Percentiles rank a stretch among this genome's conserved stretches.
Evolutionary conservation across 1,140 invertebrate genomes (phyloP).

Genomic region (Melitaea cinxia): DNA sequence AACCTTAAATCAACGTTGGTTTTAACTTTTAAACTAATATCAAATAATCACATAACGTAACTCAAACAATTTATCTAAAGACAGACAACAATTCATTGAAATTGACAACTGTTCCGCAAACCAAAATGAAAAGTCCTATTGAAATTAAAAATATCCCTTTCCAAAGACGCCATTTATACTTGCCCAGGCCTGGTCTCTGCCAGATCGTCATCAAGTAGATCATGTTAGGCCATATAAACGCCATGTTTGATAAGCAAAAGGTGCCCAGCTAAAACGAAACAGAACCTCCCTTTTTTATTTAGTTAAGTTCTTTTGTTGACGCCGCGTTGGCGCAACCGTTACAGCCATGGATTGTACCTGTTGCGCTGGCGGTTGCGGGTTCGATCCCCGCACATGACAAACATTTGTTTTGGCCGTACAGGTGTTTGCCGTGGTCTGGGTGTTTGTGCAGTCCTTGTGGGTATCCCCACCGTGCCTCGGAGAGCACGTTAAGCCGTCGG

Average conservation of each 20-base stretch:
- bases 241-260: conserved; percentile 67
- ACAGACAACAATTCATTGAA: conserved; percentile 39
- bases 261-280: conserved; percentile 58
- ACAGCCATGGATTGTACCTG: too few species aligned
- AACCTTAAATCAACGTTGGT: conserved; percentile 1
- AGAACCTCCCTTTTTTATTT: not conserved
- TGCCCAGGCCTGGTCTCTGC: conserved; percentile 57
- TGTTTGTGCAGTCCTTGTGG: too few species aligned
- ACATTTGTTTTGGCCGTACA: too few species aligned
- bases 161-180: conserved; percentile 55
- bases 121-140: conserved; percentile 48
- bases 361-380: too few species aligned
- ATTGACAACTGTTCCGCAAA: conserved; percentile 52
- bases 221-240: conserved; percentile 60
- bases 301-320: too few species aligned
- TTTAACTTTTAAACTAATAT: conserved; percentile 7
- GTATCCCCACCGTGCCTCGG: too few species aligned
- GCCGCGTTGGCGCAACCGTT: too few species aligned
- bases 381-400: too few species aligned
- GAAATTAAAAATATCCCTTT: conserved; percentile 35
- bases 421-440: too few species aligned
- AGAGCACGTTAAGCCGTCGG: too few species aligned
- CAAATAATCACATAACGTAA: not conserved
- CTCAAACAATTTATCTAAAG: conserved; percentile 9
- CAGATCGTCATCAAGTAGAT: conserved; percentile 57